phyloP scores from a whole-genome alignment of 2,113 vertebrate genomes.

The Mustela nigripes region DNA sequence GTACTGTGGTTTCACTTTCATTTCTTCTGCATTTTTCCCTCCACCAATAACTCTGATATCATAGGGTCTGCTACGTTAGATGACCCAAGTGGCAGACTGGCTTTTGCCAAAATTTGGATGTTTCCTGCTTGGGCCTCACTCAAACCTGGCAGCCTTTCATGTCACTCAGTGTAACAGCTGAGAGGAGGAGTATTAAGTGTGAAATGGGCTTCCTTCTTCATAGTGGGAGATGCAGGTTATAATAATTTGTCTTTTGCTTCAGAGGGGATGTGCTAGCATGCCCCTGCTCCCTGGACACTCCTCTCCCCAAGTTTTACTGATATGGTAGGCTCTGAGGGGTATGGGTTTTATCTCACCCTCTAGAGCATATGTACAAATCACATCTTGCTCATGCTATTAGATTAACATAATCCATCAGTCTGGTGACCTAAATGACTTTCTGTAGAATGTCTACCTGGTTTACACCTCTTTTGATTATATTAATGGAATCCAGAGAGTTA shows the following conservation, averaged over 20 bases:
- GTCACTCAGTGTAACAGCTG: background rate
- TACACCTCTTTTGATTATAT: background rate
- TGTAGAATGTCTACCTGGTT: background rate
- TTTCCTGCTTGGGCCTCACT: background rate
- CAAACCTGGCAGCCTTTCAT: background rate
- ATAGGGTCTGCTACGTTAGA: background rate
- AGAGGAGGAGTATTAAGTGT: background rate
- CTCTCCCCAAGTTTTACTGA: background rate
- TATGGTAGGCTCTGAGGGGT: no score
- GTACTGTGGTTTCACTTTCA: constrained; percentile 4
- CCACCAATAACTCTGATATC: background rate
- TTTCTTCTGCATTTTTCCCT: background rate
- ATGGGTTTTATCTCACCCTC: background rate
- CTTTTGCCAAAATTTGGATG: background rate
- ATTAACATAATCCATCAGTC: background rate
- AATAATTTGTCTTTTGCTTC: background rate
- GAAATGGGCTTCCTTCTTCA: background rate
- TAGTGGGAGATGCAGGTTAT: background rate
- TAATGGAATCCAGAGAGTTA: background rate
- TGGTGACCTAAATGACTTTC: background rate
- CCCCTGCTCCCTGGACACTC: background rate
- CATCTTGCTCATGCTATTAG: background rate
- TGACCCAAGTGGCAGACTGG: background rate
- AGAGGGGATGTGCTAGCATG: background rate
- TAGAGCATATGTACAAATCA: background rate